Conservation (phyloP, 2,888 invertebrate species). For the Apocheima hispidaria region DNA sequence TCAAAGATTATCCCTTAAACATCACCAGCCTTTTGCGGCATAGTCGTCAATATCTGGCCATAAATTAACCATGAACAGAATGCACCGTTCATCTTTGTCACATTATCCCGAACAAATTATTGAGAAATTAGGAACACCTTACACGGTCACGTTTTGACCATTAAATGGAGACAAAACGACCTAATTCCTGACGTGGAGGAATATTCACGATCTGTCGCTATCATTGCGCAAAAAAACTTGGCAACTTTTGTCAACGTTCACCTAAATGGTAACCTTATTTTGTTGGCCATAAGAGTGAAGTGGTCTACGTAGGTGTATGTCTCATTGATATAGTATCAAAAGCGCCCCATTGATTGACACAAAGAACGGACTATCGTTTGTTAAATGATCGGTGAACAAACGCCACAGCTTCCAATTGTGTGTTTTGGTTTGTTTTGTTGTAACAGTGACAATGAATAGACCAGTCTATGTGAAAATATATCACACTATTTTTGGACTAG, state of each 20-base stretch:
- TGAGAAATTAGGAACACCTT: slow-evolving; percentile 76
- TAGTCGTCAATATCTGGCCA: slow-evolving; percentile 51
- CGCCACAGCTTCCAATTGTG: slow-evolving; percentile 66
- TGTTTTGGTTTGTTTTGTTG: slow-evolving; percentile 55
- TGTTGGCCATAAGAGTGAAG: slow-evolving; percentile 28
- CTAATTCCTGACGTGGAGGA: slow-evolving; percentile 80
- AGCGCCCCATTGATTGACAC: slow-evolving; percentile 80
- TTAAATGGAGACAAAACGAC: slow-evolving; percentile 83
- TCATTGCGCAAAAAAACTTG: slow-evolving; percentile 84
- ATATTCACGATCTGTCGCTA: slow-evolving; percentile 81
- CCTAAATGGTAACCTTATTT: slow-evolving; percentile 50
- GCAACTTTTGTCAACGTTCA: slow-evolving; percentile 34
- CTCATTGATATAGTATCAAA: slow-evolving; percentile 79
- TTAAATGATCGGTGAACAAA: slow-evolving; percentile 78
- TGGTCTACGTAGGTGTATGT: slow-evolving; percentile 54
- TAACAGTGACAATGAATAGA: slow-evolving; percentile 41
- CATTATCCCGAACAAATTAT: slow-evolving; percentile 75
- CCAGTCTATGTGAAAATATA: slow-evolving; percentile 21
- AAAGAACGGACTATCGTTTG: slow-evolving; percentile 76
- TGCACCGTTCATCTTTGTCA: slow-evolving; percentile 75
- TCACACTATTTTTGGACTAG: slow-evolving; percentile 1
- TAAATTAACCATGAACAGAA: slow-evolving; percentile 72
- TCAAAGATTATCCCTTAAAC: slow-evolving; percentile 51
- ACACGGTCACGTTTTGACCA: slow-evolving; percentile 82
- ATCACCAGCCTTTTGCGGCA: slow-evolving; percentile 52